Percentiles rank a stretch among this genome's conserved stretches.
phyloP scores from a whole-genome alignment of 2,888 invertebrate species.

The Cataglyphis livida region DNA sequence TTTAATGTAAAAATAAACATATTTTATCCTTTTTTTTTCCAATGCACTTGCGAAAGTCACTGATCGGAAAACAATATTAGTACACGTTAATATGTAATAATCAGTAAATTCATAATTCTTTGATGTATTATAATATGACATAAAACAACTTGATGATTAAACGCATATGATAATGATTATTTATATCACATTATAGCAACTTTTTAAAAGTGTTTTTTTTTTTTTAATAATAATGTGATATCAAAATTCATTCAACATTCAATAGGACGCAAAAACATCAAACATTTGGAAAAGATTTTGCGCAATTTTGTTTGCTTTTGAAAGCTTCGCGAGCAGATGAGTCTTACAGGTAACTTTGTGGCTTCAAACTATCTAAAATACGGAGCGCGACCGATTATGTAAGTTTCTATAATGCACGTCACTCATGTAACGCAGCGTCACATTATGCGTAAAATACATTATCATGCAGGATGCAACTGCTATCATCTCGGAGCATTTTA shows the following conservation, averaged over 20 bases:
- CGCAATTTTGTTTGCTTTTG: slow-evolving; percentile 16
- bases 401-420: slow-evolving; percentile 41
- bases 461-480: slow-evolving; percentile 22
- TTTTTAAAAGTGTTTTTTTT: neutral
- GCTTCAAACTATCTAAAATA: slow-evolving; percentile 45
- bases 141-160: neutral
- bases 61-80: neutral
- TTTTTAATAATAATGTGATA: slow-evolving; percentile 1
- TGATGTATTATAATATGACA: neutral
- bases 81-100: neutral
- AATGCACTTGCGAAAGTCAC: neutral
- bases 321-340: slow-evolving; percentile 29
- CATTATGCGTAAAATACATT: slow-evolving; percentile 47
- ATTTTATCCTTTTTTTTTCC: neutral
- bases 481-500: slow-evolving; percentile 13
- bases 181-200: neutral
- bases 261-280: neutral
- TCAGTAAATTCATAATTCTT: neutral
- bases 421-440: slow-evolving; percentile 40
- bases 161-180: neutral
- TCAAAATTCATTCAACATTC: neutral
- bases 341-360: slow-evolving; percentile 37
- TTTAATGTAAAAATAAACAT: slow-evolving; percentile 3
- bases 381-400: slow-evolving; percentile 25
- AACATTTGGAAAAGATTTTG: slow-evolving; percentile 11